Conservation (phyloP, 2,113 vertebrate genomes). For the Heliornis fulica region DNA sequence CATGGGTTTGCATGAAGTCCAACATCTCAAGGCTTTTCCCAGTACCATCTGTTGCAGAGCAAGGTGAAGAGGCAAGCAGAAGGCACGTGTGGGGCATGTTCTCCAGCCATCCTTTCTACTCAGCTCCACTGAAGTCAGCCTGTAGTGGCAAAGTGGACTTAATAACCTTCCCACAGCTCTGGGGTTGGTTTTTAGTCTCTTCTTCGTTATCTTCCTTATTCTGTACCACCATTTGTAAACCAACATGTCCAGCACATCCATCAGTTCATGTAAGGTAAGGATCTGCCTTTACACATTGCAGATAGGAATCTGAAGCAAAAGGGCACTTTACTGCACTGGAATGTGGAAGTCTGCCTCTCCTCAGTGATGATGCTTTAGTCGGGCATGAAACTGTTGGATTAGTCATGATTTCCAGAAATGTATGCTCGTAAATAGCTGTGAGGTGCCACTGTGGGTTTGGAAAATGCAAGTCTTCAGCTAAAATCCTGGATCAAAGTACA, state of each 20-base stretch:
- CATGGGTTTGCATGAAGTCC: background rate
- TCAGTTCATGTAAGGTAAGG: background rate
- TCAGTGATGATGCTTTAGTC: background rate
- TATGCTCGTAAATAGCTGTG: background rate
- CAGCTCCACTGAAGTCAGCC: background rate
- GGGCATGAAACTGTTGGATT: background rate
- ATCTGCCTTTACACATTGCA: background rate
- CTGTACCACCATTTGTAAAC: background rate
- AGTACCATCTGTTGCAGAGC: background rate
- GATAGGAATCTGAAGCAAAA: background rate
- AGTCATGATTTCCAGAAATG: background rate
- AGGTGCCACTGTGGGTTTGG: background rate
- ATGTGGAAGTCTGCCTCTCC: background rate
- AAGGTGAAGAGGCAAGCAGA: background rate
- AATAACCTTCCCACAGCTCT: too few relatives aligned
- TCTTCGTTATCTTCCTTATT: background rate
- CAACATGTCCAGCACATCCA: too few relatives aligned
- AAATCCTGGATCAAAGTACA: background rate
- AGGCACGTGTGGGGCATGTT: accelerated
- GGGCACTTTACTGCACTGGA: background rate
- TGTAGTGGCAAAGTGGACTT: background rate
- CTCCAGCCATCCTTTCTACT: background rate
- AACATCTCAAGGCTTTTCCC: background rate
- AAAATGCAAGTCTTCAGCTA: background rate
- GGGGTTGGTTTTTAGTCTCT: background rate